Conservation (phyloP, 2,888 invertebrate genomes). For the Caenorhabditis sulstoni region DNA sequence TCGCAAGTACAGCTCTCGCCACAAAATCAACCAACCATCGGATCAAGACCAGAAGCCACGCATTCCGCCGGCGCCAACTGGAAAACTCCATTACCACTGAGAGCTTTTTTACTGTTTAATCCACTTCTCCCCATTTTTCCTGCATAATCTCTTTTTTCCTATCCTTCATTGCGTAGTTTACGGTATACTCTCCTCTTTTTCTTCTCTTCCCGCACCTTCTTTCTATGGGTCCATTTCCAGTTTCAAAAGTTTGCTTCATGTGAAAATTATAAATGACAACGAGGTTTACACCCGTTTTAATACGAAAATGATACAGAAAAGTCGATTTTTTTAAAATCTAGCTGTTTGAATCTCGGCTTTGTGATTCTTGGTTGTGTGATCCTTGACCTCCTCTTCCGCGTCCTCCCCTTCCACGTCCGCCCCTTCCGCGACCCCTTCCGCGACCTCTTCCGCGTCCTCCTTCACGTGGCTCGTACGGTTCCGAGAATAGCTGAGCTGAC, state of each 20-base stretch:
- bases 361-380: too few species aligned
- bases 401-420: constrained; percentile 9
- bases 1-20: constrained; percentile 67
- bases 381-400: background rate
- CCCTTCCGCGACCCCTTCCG: constrained; percentile 2
- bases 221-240: constrained; percentile 1
- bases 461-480: too few species aligned
- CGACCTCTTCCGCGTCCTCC: background rate
- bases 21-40: constrained; percentile 40
- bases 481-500: background rate
- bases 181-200: background rate
- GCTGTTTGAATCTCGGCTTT: background rate
- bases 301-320: background rate
- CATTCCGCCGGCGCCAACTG: constrained; percentile 31
- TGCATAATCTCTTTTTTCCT: constrained; percentile 4
- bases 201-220: too few species aligned
- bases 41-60: constrained; percentile 15
- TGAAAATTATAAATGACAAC: too few species aligned
- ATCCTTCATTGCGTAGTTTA: background rate
- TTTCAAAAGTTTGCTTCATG: background rate
- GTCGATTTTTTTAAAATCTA: background rate
- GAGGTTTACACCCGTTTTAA: background rate
- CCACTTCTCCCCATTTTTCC: background rate
- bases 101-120: too few species aligned
- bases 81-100: constrained; percentile 35